Conservation (phyloP, 2,113 vertebrate genomes). For the Nerophis ophidion region DNA sequence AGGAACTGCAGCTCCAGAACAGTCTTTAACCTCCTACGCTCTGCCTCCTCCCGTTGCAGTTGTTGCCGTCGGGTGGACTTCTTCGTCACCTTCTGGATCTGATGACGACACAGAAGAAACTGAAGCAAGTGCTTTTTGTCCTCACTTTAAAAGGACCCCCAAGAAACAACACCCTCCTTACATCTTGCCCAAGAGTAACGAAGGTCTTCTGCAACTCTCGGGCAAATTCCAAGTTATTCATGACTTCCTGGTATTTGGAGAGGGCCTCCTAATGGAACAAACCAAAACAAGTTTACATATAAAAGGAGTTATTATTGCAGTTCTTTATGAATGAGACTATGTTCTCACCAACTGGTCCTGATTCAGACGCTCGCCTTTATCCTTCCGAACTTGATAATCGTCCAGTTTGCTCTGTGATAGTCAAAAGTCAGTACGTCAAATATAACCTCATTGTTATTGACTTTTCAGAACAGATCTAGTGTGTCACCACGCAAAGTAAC, state of each 20-base stretch:
- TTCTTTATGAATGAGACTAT: not conserved
- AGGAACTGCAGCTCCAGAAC: slow-evolving; percentile 90
- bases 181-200: slow-evolving; percentile 89
- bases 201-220: slow-evolving; percentile 93
- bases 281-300: not conserved
- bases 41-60: slow-evolving; percentile 88
- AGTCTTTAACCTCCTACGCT: slow-evolving; percentile 87
- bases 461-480: not conserved
- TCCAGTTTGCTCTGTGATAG: slow-evolving; percentile 84
- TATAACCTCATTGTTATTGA: no score
- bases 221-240: slow-evolving; percentile 93
- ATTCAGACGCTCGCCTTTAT: slow-evolving; percentile 90
- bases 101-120: not conserved
- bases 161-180: slow-evolving; percentile 65
- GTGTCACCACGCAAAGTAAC: not conserved
- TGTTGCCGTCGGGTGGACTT: slow-evolving; percentile 91
- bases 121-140: not conserved
- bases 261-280: slow-evolving; percentile 82
- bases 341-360: slow-evolving; percentile 90
- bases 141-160: not conserved
- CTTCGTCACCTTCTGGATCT: slow-evolving; percentile 95
- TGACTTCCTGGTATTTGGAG: slow-evolving; percentile 90
- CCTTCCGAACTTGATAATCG: slow-evolving; percentile 89
- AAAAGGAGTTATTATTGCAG: not conserved
- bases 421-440: not conserved